Percentiles rank a stretch among this genome's conserved stretches.
Evolutionary conservation across 64 coral and sea anemone genomes (phyloP).

Genomic region (Pachyseris speciosa): DNA sequence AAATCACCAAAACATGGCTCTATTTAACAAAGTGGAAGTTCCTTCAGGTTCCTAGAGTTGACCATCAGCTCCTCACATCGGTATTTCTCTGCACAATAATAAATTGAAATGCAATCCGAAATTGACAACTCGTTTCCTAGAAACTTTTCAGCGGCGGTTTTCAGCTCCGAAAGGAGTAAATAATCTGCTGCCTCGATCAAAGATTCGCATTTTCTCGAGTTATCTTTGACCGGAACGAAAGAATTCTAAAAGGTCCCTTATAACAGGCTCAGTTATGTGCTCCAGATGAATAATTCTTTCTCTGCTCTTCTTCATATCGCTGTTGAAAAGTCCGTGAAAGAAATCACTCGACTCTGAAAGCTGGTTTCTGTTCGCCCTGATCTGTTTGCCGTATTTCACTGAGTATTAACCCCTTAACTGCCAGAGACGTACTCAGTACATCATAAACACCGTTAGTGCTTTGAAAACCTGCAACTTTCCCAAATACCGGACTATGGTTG

Average conservation of each 20-base stretch:
- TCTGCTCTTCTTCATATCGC: background rate
- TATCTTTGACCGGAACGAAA: background rate
- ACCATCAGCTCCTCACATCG: no score
- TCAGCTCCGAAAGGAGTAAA: background rate
- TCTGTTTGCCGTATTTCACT: no score
- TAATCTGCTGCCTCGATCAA: background rate
- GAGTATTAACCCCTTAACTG: no score
- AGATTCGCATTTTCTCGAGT: background rate
- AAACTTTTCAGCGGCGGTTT: background rate
- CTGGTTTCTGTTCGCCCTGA: no score
- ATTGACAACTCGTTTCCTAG: background rate
- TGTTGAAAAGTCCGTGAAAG: background rate
- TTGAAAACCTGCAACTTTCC: no score
- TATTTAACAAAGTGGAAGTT: no score
- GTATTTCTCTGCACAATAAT: slow-evolving; percentile 21
- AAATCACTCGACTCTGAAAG: no score
- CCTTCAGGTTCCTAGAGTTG: no score
- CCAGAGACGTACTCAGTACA: no score
- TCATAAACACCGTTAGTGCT: no score
- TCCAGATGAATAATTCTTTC: background rate
- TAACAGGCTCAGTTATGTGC: background rate
- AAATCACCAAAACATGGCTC: no score
- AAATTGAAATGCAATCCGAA: background rate
- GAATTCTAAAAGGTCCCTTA: slow-evolving; percentile 3
- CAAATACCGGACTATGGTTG: no score